These are phyloP conservation scores for Laothoe populi DNA, from an alignment of 2,888 invertebrate genomes.

Conservation along the genomic window DNA sequence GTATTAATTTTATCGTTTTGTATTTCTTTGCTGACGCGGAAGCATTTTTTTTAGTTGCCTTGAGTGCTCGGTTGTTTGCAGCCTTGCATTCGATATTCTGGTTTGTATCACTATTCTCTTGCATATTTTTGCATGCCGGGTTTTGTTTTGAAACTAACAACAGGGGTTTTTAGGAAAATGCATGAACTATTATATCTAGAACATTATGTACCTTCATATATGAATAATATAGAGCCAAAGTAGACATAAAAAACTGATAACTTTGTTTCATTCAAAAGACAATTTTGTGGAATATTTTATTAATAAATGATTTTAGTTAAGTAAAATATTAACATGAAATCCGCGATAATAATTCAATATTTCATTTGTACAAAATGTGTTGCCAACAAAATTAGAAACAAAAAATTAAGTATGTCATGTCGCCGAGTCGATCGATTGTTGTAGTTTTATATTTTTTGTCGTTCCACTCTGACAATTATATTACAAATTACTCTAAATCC, in stretches of 20 bases:
- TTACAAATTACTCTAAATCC: not conserved
- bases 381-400: not conserved
- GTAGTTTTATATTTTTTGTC: not conserved
- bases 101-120: not conserved
- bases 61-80: not conserved
- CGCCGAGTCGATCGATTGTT: not conserved
- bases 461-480: not conserved
- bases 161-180: not conserved
- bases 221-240: too few relatives aligned
- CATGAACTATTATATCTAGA: too few relatives aligned
- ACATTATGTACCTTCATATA: too few relatives aligned
- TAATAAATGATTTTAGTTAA: too few relatives aligned
- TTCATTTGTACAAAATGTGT: too few relatives aligned
- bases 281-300: too few relatives aligned
- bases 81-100: constrained; percentile 12
- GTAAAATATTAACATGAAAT: too few relatives aligned
- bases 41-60: constrained; percentile 10
- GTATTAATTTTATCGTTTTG: not conserved
- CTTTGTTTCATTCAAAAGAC: too few relatives aligned
- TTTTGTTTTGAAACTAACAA: too few relatives aligned
- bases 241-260: too few relatives aligned
- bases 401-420: not conserved
- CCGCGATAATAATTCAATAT: too few relatives aligned
- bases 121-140: not conserved
- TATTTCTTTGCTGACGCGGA: not conserved